Evolutionary conservation across 2,797 vertebrate genomes (phyloP), one percentile per base, ranked within the genome.

Genomic region (Macrochelys suwanniensis): DNA sequence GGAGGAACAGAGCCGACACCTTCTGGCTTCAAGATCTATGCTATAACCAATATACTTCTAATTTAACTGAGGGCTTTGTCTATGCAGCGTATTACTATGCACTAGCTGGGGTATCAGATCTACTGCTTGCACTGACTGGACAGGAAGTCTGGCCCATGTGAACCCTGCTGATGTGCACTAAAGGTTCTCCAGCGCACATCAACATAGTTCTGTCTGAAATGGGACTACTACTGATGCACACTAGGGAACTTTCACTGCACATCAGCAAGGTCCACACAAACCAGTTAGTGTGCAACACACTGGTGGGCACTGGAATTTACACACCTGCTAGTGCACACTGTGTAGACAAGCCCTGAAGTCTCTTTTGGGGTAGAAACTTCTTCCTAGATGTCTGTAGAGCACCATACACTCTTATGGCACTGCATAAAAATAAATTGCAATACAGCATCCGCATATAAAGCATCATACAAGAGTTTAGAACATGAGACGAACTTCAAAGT

Each of bases 401-500:
- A 89, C 88, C 0, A 0, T 19, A 86, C 4, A 8, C 5, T 33
- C 0, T 0, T 33, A 37, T 19, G 51, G 9, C 49, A 61, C 0
- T 82, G 19, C 17, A 45, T 0, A 0, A 49, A 37, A 68, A n/a
- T 68, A n/a, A 68, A 37, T 16, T 68, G 33, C 19, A 68, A 68
- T 68, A 19, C 74, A 28, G 12, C 26, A 49, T 15, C 25, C 10
- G 15, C 49, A 51, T 21, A n/a, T 19, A n/a, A 79, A 51, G 26
- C 82, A 56, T 68, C 78, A 85, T 82, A 25, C 7, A 68, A 37
- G 23, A 42, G 23, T 76, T 76, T 57, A 85, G 57, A 47, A 82
- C 28, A 31, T 85, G 50, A 84, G 5, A 21, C 31, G 42, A 94
- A 92, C 88, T 42, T 11, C 31, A 89, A 83, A 82, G 6, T 80